phyloP scores from a whole-genome alignment of 2,113 vertebrate genomes.

The Cichladusa arquata region DNA sequence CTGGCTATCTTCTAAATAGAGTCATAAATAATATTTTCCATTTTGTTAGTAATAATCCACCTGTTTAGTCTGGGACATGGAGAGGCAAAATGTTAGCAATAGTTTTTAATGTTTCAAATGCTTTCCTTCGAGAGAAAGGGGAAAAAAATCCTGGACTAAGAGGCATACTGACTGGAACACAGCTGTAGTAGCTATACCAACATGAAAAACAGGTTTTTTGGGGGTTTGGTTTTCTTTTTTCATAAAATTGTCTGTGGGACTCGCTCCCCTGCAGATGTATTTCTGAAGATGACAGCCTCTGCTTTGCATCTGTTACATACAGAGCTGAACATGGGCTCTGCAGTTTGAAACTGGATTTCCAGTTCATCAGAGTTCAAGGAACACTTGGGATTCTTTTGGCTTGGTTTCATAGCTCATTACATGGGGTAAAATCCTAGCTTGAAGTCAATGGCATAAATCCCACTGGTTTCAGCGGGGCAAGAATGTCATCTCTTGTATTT shows the following conservation, averaged over 20 bases:
- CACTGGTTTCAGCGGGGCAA: neutral
- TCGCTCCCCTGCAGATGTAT: neutral
- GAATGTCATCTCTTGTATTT: neutral
- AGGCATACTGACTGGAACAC: neutral
- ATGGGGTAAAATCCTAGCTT: neutral
- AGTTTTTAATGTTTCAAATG: neutral
- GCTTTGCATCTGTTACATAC: neutral
- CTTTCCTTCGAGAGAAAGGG: neutral
- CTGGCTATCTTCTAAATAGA: neutral
- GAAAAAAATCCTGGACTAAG: neutral
- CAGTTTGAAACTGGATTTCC: neutral
- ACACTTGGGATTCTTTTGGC: constrained; percentile 4
- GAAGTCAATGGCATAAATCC: neutral
- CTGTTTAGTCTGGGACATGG: neutral
- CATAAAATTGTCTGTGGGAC: neutral
- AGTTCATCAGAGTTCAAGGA: neutral
- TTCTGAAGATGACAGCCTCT: neutral
- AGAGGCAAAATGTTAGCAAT: neutral
- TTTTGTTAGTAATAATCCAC: neutral
- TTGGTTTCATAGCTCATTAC: neutral
- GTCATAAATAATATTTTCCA: neutral
- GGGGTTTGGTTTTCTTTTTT: neutral
- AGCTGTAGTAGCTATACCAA: neutral
- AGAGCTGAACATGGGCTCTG: neutral
- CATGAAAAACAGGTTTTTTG: neutral